Evolutionary conservation across 1,140 invertebrate species (phyloP), one percentile per base, ranked within the genome.

Genomic region (Andricus grossulariae): DNA sequence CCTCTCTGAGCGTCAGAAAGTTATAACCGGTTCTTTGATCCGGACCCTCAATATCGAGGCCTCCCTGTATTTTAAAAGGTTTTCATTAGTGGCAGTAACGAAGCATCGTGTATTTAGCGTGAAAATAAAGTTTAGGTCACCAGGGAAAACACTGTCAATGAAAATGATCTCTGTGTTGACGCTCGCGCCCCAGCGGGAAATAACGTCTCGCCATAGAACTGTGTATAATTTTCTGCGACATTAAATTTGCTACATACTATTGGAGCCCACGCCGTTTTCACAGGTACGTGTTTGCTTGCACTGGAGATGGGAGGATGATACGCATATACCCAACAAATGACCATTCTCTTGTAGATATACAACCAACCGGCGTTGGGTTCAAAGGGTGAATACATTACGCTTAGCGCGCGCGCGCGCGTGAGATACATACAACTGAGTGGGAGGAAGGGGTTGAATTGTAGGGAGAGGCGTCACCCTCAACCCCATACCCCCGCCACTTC

Each of bases 291-390:
- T 71, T 66, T 54, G 74, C 66, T 49, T 16, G 18, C 50, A 50
- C 74, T 50, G 19, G 60, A 74, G 60, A 66, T 66, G 39, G 60
- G 60, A 66, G 60, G 60, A 66, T 66, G 60, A 66, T 66, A 66
- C 60, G 60, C 60, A 66, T 66, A 66, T 32, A 66, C 60, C 39
- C 39, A 66, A 66, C 60, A 66, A 66, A 66, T 66, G 60, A 66
- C 60, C 60, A 66, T 66, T 66, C 60, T 66, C 60, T 66, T 66
- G 60, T 66, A 66, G 60, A 66, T 66, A 66, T 66, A 66, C 60
- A 66, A 66, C 60, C 60, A 66, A 66, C 60, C 60, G 60, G 60
- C 25, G 60, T 66, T 66, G 60, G 60, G 60, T 66, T 66, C 60
- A 66, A 66, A 66, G 60, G 60, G 60, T 66, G 60, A 66, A 66